These are phyloP conservation scores for Argopecten irradians DNA, from an alignment of 1,140 invertebrate genomes.

Conservation along the genomic window DNA sequence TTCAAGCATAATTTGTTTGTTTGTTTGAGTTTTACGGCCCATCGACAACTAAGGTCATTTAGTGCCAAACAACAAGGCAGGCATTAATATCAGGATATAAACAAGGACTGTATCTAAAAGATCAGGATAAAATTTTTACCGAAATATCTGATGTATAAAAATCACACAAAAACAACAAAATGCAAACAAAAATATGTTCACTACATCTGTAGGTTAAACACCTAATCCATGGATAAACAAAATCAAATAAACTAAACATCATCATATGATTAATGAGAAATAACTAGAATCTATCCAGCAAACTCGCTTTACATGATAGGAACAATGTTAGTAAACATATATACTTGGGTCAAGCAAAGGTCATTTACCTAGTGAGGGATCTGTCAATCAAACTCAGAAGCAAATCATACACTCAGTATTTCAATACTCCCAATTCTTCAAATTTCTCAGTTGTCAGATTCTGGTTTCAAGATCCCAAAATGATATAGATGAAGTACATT, in stretches of 20 bases:
- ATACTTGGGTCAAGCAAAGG: background rate
- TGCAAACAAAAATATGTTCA: background rate
- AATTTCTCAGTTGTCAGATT: no score
- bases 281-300: background rate
- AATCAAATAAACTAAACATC: background rate
- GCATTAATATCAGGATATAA: no score
- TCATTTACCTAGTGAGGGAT: background rate
- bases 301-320: background rate
- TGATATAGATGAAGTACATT: no score
- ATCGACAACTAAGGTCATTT: no score
- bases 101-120: no score
- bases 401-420: background rate
- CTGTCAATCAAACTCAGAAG: background rate
- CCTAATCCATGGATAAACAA: background rate
- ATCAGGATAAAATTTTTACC: background rate
- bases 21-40: no score
- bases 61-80: no score
- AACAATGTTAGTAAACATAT: background rate
- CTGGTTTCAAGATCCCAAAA: no score
- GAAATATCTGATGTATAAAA: background rate
- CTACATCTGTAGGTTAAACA: background rate
- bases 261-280: background rate
- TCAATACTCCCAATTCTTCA: background rate
- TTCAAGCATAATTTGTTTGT: no score
- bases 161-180: slow-evolving; percentile 11